Percentiles rank a stretch among this genome's conserved stretches.
These are phyloP conservation scores for Theretra japonica DNA, from an alignment of 2,888 invertebrate genomes.

Conservation along the genomic window DNA sequence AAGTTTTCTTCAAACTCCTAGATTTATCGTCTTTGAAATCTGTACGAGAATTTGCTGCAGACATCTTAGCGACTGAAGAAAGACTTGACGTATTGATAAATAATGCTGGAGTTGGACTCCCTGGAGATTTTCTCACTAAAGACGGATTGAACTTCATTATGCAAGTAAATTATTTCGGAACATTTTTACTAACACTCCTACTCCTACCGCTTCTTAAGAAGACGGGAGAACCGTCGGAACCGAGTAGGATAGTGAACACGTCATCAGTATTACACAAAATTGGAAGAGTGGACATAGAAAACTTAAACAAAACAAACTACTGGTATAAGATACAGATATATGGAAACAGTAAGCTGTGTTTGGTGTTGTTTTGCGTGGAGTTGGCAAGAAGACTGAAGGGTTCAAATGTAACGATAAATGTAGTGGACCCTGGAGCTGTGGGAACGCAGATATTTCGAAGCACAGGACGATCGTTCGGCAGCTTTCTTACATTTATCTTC, in stretches of 20 bases:
- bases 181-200: conserved; percentile 95
- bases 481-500: conserved; percentile 85
- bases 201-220: conserved; percentile 91
- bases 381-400: conserved; percentile 86
- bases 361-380: conserved; percentile 89
- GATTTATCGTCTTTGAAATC: conserved; percentile 91
- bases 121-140: conserved; percentile 85
- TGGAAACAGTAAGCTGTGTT: conserved; percentile 88
- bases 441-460: conserved; percentile 90
- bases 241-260: conserved; percentile 91
- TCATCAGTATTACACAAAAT: conserved; percentile 90
- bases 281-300: conserved; percentile 87
- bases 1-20: conserved; percentile 88
- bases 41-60: conserved; percentile 91
- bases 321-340: conserved; percentile 84
- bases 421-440: conserved; percentile 93
- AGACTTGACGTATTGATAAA: conserved; percentile 92
- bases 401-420: conserved; percentile 89
- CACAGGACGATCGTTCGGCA: conserved; percentile 72
- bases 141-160: conserved; percentile 94
- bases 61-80: conserved; percentile 88
- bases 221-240: conserved; percentile 79
- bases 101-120: conserved; percentile 92
- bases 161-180: conserved; percentile 97
- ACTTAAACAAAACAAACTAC: conserved; percentile 86